These are phyloP conservation scores for Syngnathus floridae DNA, from an alignment of 2,113 vertebrate species.

Conservation along the genomic window DNA sequence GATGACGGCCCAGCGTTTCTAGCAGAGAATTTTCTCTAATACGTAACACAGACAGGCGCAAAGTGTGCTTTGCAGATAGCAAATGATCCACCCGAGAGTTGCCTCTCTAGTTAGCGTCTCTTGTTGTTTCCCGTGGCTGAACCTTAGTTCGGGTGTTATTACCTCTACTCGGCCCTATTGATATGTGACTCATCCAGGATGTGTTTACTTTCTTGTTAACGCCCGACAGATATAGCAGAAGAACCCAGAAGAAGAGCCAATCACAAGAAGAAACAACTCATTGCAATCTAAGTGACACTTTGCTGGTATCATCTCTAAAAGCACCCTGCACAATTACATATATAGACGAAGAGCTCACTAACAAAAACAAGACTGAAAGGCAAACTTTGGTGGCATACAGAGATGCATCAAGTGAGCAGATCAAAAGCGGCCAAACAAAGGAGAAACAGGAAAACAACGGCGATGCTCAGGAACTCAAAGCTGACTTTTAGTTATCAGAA, in stretches of 20 bases:
- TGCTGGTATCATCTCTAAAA: slow-evolving; percentile 6
- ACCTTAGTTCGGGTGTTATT: slow-evolving; percentile 60
- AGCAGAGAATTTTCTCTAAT: slow-evolving; percentile 31
- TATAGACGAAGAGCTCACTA: slow-evolving; percentile 12
- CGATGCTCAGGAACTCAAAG: slow-evolving; percentile 29
- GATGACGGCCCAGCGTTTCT: slow-evolving; percentile 44
- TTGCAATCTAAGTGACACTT: slow-evolving; percentile 42
- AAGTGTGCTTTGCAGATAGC: slow-evolving; percentile 61
- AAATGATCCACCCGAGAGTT: slow-evolving; percentile 65
- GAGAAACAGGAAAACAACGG: slow-evolving; percentile 6
- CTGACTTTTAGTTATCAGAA: slow-evolving; percentile 72
- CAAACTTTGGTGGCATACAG: slow-evolving; percentile 26
- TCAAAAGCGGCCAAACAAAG: slow-evolving; percentile 18
- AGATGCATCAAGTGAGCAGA: slow-evolving; percentile 24
- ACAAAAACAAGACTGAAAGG: slow-evolving; percentile 23
- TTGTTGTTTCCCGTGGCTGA: slow-evolving; percentile 40
- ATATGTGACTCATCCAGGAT: slow-evolving; percentile 52
- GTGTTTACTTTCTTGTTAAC: not conserved
- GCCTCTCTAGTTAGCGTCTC: slow-evolving; percentile 57
- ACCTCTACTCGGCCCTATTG: not conserved
- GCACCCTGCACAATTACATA: slow-evolving; percentile 13
- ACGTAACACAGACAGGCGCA: slow-evolving; percentile 30
- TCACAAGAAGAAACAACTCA: not conserved
- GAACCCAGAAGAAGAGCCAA: too few relatives aligned
- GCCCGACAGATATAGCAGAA: too few relatives aligned